phyloP scores from a whole-genome alignment of 2,797 vertebrate genomes.

The Galaxias olidus region DNA sequence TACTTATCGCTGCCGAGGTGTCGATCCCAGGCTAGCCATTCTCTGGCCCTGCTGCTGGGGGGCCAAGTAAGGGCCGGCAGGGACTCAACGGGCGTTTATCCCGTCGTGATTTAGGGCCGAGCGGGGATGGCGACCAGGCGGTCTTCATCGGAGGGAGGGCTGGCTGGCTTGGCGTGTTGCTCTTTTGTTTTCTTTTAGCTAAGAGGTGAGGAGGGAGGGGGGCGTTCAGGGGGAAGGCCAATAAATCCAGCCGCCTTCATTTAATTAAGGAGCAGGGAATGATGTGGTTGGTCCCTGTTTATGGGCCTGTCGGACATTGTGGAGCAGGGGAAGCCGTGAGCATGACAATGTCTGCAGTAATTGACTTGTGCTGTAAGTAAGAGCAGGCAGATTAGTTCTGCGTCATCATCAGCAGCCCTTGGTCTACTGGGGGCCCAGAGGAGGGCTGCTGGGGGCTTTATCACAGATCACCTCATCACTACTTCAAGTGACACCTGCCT shows the following conservation, averaged over 20 bases:
- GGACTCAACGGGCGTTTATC: slow-evolving; percentile 69
- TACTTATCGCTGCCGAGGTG: slow-evolving; percentile 90
- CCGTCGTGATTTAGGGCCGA: slow-evolving; percentile 84
- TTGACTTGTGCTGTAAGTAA: slow-evolving; percentile 83
- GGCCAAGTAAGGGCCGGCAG: slow-evolving; percentile 48
- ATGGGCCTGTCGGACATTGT: slow-evolving; percentile 76
- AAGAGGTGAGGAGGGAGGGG: slow-evolving; percentile 32
- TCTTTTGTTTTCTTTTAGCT: slow-evolving; percentile 70
- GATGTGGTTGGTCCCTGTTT: slow-evolving; percentile 79
- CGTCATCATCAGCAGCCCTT: slow-evolving; percentile 38
- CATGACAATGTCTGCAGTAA: slow-evolving; percentile 66
- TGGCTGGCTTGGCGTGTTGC: slow-evolving; percentile 67
- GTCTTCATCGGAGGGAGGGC: slow-evolving; percentile 70
- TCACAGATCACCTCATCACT: slow-evolving; percentile 6
- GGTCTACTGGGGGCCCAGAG: background rate
- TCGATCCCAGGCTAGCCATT: slow-evolving; percentile 76
- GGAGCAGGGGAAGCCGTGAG: slow-evolving; percentile 66
- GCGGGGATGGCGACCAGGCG: slow-evolving; percentile 72
- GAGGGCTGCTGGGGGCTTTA: background rate
- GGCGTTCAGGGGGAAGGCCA: slow-evolving; percentile 50
- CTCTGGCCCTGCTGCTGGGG: slow-evolving; percentile 57
- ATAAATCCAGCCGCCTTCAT: slow-evolving; percentile 83
- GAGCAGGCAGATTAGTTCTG: slow-evolving; percentile 54
- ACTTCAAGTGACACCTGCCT: too few relatives aligned
- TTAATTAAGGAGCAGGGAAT: slow-evolving; percentile 89